Conservation (phyloP, 1,140 invertebrate species). For the Drosophila azteca region DNA sequence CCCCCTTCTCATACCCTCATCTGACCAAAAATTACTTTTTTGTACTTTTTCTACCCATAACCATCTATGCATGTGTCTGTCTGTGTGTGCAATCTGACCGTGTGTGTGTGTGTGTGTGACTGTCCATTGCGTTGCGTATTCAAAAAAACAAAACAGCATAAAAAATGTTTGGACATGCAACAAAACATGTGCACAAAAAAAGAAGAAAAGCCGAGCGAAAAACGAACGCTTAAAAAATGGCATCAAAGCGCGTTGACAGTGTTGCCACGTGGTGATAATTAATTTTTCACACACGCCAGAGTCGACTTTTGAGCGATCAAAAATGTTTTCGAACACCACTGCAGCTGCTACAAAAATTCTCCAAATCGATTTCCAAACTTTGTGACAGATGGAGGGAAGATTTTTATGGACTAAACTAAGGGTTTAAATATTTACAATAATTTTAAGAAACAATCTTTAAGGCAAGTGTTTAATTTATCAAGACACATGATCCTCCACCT, state of each 20-base stretch:
- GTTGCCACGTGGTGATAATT: constrained; percentile 73
- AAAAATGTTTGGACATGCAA: constrained; percentile 66
- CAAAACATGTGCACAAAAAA: constrained; percentile 50
- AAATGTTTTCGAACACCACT: constrained; percentile 11
- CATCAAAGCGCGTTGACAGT: constrained; percentile 63
- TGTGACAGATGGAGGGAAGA: background rate
- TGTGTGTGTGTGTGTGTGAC: constrained; percentile 43
- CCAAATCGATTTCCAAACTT: background rate
- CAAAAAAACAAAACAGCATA: constrained; percentile 70
- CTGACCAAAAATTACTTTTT: constrained; percentile 42
- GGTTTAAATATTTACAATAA: no score
- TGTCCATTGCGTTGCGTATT: constrained; percentile 52
- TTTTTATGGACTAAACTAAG: background rate
- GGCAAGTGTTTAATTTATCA: no score
- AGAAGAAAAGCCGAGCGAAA: constrained; percentile 50
- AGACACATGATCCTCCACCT: no score
- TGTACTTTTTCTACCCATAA: constrained; percentile 45
- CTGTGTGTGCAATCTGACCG: constrained; percentile 6
- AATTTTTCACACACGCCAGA: constrained; percentile 63
- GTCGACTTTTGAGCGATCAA: constrained; percentile 19
- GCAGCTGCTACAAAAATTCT: background rate
- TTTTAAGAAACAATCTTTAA: no score
- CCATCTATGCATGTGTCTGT: constrained; percentile 6
- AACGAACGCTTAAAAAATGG: constrained; percentile 46
- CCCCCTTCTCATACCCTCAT: constrained; percentile 7